Evolutionary conservation across 1,140 invertebrate species (phyloP).

Genomic region (Papilio glaucus): DNA sequence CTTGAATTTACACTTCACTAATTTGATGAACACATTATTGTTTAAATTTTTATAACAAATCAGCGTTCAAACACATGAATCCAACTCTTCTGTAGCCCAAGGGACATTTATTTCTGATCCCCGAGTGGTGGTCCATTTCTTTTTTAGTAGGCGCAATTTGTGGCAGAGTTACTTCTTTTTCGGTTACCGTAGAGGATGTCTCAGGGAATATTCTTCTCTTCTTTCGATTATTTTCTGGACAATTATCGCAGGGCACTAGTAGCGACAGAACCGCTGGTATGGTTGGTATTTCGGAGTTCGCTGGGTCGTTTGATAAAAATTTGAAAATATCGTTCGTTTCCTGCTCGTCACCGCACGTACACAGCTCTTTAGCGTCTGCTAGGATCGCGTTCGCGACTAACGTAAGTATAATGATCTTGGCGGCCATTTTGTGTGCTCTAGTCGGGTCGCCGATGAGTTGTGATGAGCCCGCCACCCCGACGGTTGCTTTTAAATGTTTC

Average conservation of each 20-base stretch:
- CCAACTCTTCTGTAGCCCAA: conserved; percentile 33
- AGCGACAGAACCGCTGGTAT: conserved; percentile 52
- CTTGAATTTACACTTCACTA: background rate
- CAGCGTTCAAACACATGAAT: conserved; percentile 36
- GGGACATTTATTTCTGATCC: conserved; percentile 44
- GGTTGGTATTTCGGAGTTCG: conserved; percentile 41
- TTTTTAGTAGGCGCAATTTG: background rate
- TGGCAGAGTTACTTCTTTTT: background rate
- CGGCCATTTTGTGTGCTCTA: conserved; percentile 21
- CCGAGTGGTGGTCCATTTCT: background rate
- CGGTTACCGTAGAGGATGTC: background rate
- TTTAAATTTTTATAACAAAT: conserved; percentile 9
- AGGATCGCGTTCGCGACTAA: background rate
- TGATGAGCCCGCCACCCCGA: background rate
- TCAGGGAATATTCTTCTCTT: conserved; percentile 45
- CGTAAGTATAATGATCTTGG: background rate
- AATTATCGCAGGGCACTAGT: conserved; percentile 49
- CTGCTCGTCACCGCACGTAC: background rate
- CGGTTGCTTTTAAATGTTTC: conserved; percentile 4
- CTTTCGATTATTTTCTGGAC: conserved; percentile 50
- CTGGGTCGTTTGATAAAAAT: conserved; percentile 43
- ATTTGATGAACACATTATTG: background rate
- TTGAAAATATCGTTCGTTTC: conserved; percentile 40
- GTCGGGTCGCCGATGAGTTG: background rate
- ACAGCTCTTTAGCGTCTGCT: background rate